phyloP scores from a whole-genome alignment of 2,113 vertebrate genomes.

The Empidonax alnorum region DNA sequence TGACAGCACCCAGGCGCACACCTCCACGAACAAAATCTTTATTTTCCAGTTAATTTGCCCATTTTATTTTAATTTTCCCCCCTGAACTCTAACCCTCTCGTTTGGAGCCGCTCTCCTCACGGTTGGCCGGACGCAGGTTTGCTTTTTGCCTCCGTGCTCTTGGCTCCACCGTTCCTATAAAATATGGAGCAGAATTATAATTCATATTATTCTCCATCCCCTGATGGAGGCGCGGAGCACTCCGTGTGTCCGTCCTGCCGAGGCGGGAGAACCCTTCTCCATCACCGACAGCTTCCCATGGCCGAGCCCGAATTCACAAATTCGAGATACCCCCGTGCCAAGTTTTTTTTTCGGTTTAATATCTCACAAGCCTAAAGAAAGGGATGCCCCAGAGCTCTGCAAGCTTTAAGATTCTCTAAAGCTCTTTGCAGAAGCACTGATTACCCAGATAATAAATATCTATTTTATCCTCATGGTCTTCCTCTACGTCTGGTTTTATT shows the following conservation, averaged over 20 bases:
- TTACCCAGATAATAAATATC: neutral
- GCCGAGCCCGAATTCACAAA: neutral
- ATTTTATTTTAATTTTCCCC: neutral
- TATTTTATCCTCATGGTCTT: neutral
- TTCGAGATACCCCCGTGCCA: neutral
- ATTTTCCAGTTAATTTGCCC: neutral
- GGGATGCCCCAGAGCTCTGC: neutral
- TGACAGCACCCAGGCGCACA: neutral
- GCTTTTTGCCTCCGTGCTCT: neutral
- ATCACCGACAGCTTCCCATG: neutral
- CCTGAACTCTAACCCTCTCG: fast-evolving
- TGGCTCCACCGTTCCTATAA: neutral
- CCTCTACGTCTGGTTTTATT: neutral
- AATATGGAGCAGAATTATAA: neutral
- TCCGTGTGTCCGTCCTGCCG: neutral
- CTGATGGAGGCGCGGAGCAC: neutral
- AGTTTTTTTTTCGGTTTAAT: neutral
- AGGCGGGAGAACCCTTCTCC: neutral
- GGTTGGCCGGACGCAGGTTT: neutral
- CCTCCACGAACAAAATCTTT: neutral
- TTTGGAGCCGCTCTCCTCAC: neutral
- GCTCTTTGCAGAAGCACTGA: neutral
- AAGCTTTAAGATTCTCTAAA: neutral
- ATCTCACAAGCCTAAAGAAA: neutral
- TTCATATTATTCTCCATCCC: neutral